A percentile compares a stretch with the other conserved stretches of the same genome.
These are phyloP conservation scores for Macrosteles quadrilineatus DNA, from an alignment of 1,140 invertebrate genomes.

Conservation along the genomic window DNA sequence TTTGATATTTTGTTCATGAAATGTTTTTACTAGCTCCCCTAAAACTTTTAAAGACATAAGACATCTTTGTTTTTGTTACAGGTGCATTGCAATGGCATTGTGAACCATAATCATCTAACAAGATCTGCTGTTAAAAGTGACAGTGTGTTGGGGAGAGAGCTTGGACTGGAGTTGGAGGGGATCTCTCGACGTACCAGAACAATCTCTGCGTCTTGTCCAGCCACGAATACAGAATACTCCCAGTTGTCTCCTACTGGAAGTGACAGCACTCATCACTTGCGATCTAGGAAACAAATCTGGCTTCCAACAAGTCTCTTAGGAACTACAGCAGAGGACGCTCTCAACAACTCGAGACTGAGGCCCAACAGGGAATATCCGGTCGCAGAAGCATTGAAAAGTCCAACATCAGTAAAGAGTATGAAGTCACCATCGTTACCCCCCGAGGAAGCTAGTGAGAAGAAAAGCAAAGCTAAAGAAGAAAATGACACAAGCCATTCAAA, in stretches of 20 bases:
- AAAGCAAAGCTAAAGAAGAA: background rate
- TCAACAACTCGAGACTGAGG: conserved; percentile 2
- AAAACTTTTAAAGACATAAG: no score
- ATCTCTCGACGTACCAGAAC: conserved; percentile 18
- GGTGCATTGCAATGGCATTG: conserved; percentile 37
- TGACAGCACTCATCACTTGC: conserved; percentile 40
- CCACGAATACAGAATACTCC: conserved; percentile 23
- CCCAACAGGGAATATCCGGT: background rate
- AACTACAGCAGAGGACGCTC: conserved; percentile 39
- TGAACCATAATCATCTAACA: conserved; percentile 28
- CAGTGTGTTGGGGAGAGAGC: conserved; percentile 1
- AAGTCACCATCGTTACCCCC: background rate
- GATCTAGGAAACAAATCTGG: conserved; percentile 29
- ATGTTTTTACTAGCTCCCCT: no score
- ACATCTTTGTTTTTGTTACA: no score
- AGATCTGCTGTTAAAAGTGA: conserved; percentile 24
- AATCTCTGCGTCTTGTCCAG: conserved; percentile 27
- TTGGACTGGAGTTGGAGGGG: background rate
- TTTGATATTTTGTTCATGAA: no score
- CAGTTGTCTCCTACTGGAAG: conserved; percentile 41
- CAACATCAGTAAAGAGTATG: background rate
- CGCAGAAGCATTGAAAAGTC: conserved; percentile 6
- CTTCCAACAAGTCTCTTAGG: conserved; percentile 41
- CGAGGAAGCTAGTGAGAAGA: background rate
- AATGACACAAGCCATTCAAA: background rate